Conservation (phyloP, 2,113 vertebrate genomes). For the Cynopterus brachyotis region DNA sequence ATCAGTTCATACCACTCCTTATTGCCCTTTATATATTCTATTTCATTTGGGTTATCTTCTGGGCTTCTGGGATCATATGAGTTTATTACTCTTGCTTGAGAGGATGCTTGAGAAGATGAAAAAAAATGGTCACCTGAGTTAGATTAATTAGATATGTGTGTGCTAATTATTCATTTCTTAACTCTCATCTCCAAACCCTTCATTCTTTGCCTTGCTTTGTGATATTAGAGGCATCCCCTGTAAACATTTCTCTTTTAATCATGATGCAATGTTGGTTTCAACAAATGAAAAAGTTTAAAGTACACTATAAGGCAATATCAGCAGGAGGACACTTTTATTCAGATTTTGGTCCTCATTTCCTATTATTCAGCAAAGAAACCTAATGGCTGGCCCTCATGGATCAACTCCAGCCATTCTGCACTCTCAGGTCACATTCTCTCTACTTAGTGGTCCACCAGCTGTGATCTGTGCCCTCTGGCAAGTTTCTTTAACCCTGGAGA, state of each 20-base stretch:
- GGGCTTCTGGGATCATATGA: background rate
- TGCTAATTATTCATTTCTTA: constrained; percentile 16
- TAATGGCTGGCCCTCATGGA: background rate
- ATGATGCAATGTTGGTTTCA: background rate
- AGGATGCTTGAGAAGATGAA: background rate
- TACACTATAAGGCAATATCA: background rate
- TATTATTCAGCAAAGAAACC: background rate
- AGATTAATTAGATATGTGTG: background rate
- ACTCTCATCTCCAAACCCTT: background rate
- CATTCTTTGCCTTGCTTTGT: background rate
- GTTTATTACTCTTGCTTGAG: background rate
- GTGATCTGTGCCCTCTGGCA: background rate
- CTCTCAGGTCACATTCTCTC: background rate
- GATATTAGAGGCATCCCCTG: background rate
- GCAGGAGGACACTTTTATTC: background rate
- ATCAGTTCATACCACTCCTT: background rate
- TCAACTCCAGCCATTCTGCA: background rate
- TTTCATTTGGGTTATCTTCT: background rate
- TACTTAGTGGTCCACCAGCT: background rate
- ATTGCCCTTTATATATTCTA: background rate
- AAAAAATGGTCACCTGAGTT: background rate
- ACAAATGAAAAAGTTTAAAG: background rate
- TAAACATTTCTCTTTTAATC: background rate
- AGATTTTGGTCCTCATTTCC: background rate
- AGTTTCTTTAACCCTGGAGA: background rate